phyloP scores from a whole-genome alignment of 1,140 invertebrate species.

The Aphelenchoides fujianensis region DNA sequence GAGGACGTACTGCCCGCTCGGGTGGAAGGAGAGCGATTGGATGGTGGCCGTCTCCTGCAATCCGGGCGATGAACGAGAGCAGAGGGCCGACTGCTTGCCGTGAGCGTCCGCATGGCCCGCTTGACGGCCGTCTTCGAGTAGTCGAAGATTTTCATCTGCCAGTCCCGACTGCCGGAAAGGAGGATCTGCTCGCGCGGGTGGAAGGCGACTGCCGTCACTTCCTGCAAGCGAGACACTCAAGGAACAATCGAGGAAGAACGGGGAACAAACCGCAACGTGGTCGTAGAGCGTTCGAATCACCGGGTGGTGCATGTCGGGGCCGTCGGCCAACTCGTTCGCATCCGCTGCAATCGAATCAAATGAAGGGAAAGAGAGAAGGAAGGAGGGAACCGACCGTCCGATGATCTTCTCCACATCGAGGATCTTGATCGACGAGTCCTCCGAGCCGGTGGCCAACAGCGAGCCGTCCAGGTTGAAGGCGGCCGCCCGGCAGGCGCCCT shows the following conservation, averaged over 20 bases:
- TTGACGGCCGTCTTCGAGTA: slow-evolving; percentile 96
- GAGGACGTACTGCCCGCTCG: slow-evolving; percentile 85
- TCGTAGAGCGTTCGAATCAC: slow-evolving; percentile 98
- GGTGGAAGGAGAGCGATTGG: slow-evolving; percentile 84
- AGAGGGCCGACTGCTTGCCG: slow-evolving; percentile 32
- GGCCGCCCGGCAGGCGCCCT: slow-evolving; percentile 87
- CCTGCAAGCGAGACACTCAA: slow-evolving; percentile 64
- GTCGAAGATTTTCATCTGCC: slow-evolving; percentile 91
- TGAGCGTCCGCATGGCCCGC: slow-evolving; percentile 78
- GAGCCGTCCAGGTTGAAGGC: slow-evolving; percentile 90
- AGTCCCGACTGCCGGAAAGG: slow-evolving; percentile 86
- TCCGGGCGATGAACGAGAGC: not conserved
- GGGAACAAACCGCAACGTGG: slow-evolving; percentile 73
- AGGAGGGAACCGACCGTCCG: slow-evolving; percentile 66
- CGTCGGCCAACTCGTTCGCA: slow-evolving; percentile 59
- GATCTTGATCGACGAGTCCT: slow-evolving; percentile 96
- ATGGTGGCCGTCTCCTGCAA: slow-evolving; percentile 82
- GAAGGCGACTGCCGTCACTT: slow-evolving; percentile 93
- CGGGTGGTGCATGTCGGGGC: slow-evolving; percentile 74
- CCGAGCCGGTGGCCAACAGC: slow-evolving; percentile 93
- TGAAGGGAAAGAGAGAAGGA: too few species aligned
- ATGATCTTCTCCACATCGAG: slow-evolving; percentile 95
- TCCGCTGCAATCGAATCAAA: not conserved
- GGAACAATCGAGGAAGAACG: slow-evolving; percentile 21
- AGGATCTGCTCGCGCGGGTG: slow-evolving; percentile 83